Evolutionary conservation across 1,140 invertebrate species (phyloP), one percentile per base, ranked within the genome.

Genomic region (Pseudomyrmex dendroicus): DNA sequence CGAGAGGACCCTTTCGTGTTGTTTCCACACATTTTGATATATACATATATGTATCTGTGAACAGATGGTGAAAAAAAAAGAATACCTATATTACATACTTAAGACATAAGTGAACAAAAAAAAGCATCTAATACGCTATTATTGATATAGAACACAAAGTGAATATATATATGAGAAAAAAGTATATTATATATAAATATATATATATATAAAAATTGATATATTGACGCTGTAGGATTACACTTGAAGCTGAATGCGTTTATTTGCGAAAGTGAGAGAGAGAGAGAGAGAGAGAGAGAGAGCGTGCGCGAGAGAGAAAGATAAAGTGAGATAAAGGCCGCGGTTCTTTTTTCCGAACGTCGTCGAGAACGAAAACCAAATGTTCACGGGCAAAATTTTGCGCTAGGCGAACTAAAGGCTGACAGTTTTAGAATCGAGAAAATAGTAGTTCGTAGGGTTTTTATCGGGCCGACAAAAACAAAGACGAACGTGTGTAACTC

Each of bases 111-210:
- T 93, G 91, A 93, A 92, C 87, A 92, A 92, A 91, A 92, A 86
- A 91, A 94, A 94, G 91, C 93, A 93, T 94, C 91, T 93, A 92
- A 92, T 94, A 93, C 93, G 92, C 92, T 93, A 93, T 92, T 93
- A 93, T 91, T 93, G 92, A 93, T 93, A 94, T 92, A 94, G 92
- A 92, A 92, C 91, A 93, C 90, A 93, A 92, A 93, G 77, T 89
- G 91, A 92, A 92, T 91, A 91, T 91, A 91, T 90, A 92, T 91
- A 92, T 91, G 86, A 89, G 88, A 89, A 88, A 92, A 91, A 92
- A 92, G 86, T 84, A 86, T 86, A 54, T 73, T 91, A 92, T 91
- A 92, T 90, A 93, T 91, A 91, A 89, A 90, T 66, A 87, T 90
- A 91, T 89, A 90, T 87, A 88, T 85, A 85, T 63, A 91, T 90